These are phyloP conservation scores for Rhinella marina DNA, from an alignment of 2,797 vertebrate species.

Conservation along the genomic window DNA sequence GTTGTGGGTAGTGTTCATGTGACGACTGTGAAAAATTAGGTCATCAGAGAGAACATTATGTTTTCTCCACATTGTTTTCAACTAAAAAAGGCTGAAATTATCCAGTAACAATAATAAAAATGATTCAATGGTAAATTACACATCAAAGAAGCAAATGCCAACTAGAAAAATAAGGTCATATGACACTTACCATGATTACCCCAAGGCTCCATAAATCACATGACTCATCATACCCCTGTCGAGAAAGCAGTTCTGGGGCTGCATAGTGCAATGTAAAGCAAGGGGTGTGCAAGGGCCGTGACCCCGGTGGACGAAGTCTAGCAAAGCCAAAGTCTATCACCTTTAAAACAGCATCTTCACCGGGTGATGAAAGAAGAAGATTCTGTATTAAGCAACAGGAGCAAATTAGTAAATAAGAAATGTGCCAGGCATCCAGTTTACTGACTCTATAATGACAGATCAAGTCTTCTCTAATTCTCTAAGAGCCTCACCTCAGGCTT, in stretches of 20 bases:
- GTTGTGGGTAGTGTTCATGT: conserved; percentile 40
- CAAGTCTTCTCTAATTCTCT: neutral
- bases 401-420: neutral
- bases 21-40: conserved; percentile 9
- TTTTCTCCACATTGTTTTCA: neutral
- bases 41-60: conserved; percentile 1
- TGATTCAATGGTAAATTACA: neutral
- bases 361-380: conserved; percentile 86
- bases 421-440: neutral
- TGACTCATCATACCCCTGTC: conserved; percentile 88
- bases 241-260: conserved; percentile 87
- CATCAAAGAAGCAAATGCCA: neutral
- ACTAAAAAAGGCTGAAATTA: neutral
- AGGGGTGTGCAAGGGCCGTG: conserved; percentile 86
- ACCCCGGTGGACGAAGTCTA: conserved; percentile 84
- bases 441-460: neutral
- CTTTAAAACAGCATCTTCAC: conserved; percentile 83
- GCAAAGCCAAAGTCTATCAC: conserved; percentile 94
- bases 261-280: conserved; percentile 94
- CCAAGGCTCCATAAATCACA: conserved; percentile 95
- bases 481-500: conserved; percentile 84
- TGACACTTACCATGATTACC: conserved; percentile 84
- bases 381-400: conserved; percentile 73
- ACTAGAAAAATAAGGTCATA: neutral
- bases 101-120: neutral